Base-by-base conservation (phyloP, 2,797 vertebrate species). In the Anguilla obscura region DNA sequence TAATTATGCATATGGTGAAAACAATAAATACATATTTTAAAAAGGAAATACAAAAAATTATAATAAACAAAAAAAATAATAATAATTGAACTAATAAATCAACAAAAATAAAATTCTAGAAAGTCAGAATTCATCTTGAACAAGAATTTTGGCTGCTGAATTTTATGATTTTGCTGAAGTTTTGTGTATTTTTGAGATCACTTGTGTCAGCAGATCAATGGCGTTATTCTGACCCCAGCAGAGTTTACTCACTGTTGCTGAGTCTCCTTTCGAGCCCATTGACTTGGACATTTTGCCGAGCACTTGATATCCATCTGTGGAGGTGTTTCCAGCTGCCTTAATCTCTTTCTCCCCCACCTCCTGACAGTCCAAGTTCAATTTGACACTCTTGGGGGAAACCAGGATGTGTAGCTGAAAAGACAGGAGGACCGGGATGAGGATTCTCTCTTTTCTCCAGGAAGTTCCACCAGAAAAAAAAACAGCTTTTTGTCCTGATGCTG, bases 331-430 rank as follows among this genome's bases (percentile, higher is more conserved):
- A 83, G 97, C 96, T 2, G 96, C 96, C 88, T 97, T 97, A 88
- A 98, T 96, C 90, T 95, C 93, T 92, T 98, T 97, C 90, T 98
- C 97, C 1, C 95, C 91, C 91, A 98, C 97, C 92, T 98, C 97
- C 91, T 96, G 96, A 93, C 99, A 99, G 95, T 99, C 98, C 58
- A 99, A 87, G 88, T 98, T 98, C 93, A 99, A 95, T 90, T 96
- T 98, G 91, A 99, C 95, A 88, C 92, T 96, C 91, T 94, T 96
- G 88, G 98, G 92, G 24, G 98, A 98, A 79, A 99, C 97, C 93
- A 99, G 94, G 90, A 99, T 94, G 92, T 99, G 97, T 90, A 99
- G 96, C 99, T 99, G 92, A 86, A 92, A 91, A 92, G 76, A 93
- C 91, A 87, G 87, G 69, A 85, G 45, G 69, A 36, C 45, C 74